A percentile compares a stretch with the other conserved stretches of the same genome.
phyloP scores from a whole-genome alignment of 2,113 vertebrate species.

The Esox niger region DNA sequence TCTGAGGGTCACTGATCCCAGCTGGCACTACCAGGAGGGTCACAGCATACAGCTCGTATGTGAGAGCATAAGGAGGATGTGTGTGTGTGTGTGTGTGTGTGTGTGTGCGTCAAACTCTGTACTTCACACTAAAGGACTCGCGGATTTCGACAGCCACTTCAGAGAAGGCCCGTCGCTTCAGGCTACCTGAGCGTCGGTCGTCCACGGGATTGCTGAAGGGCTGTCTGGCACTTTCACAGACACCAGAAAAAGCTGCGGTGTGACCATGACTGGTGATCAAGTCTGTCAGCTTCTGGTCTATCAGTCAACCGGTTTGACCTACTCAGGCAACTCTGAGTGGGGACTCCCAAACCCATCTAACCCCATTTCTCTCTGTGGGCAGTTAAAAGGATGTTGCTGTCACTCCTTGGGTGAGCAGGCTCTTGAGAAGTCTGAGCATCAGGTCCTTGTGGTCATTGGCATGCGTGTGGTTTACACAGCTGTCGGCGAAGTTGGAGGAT shows the following conservation, averaged over 20 bases:
- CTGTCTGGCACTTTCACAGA: constrained; percentile 12
- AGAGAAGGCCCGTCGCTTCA: neutral
- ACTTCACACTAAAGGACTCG: neutral
- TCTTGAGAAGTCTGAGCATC: constrained; percentile 16
- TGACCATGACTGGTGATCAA: constrained; percentile 17
- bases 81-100: no score
- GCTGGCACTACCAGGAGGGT: neutral
- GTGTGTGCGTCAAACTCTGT: neutral
- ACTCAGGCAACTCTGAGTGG: constrained; percentile 20
- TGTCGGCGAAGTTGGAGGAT: constrained; percentile 49
- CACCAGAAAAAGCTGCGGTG: constrained; percentile 7
- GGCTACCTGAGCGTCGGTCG: neutral
- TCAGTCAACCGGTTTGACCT: constrained; percentile 49
- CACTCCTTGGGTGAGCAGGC: constrained; percentile 40
- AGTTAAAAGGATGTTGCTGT: constrained; percentile 46
- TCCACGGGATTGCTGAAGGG: neutral
- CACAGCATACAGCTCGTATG: neutral
- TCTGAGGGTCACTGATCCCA: no score
- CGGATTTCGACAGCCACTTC: neutral
- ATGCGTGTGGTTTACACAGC: constrained; percentile 51
- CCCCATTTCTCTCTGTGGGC: neutral
- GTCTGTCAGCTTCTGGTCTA: constrained; percentile 28
- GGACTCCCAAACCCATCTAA: neutral
- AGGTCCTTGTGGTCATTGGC: constrained; percentile 18
- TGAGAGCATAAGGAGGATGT: neutral